A percentile compares a stretch with the other conserved stretches of the same genome.
These are phyloP conservation scores for Pica pica DNA, from an alignment of 2,113 vertebrate species.

Conservation along the genomic window DNA sequence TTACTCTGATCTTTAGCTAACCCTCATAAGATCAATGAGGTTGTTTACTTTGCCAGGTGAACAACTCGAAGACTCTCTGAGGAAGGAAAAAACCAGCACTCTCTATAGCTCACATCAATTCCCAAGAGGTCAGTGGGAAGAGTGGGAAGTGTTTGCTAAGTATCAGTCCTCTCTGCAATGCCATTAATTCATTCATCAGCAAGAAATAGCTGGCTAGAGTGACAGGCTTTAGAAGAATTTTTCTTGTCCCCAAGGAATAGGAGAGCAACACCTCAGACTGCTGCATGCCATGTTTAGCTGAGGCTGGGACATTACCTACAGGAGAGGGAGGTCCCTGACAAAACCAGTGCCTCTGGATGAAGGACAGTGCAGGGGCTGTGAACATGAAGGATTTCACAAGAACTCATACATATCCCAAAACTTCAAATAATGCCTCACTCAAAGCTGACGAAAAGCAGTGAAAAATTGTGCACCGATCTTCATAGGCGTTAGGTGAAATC, in stretches of 20 bases:
- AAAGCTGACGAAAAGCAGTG: background rate
- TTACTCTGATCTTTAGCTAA: background rate
- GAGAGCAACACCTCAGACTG: background rate
- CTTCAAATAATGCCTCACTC: background rate
- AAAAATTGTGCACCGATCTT: background rate
- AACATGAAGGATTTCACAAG: background rate
- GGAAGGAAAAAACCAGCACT: background rate
- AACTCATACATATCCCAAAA: background rate
- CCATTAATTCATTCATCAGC: background rate
- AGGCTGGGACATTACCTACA: background rate
- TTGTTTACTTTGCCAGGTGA: background rate
- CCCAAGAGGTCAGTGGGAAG: background rate
- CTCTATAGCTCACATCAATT: background rate
- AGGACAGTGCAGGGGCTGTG: background rate
- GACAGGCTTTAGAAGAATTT: background rate
- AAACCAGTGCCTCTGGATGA: background rate
- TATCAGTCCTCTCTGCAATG: background rate
- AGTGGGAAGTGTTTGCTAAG: background rate
- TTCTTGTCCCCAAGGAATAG: background rate
- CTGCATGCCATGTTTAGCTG: background rate
- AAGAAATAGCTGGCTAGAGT: background rate
- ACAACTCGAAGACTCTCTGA: background rate
- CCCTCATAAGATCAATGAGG: background rate
- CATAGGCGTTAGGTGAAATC: background rate
- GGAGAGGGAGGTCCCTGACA: background rate